phyloP scores from a whole-genome alignment of 64 coral and sea anemone genomes.

The Trachythela sp. region DNA sequence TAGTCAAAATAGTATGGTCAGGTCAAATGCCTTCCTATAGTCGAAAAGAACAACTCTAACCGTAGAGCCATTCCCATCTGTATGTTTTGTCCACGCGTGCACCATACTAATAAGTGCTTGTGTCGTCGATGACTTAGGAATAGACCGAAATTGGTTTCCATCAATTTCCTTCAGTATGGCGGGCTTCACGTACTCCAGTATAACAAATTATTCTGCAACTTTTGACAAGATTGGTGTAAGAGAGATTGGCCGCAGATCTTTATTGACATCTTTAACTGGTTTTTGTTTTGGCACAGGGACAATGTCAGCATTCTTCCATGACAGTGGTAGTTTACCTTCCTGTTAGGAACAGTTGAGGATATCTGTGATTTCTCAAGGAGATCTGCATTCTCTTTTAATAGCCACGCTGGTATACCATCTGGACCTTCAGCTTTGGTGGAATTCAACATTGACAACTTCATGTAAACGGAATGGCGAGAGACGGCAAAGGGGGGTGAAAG shows the following conservation, averaged over 20 bases:
- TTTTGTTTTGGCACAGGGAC: background rate
- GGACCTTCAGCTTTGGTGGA: background rate
- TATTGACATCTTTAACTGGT: background rate
- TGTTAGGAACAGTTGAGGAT: background rate
- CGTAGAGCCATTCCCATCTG: too few species aligned
- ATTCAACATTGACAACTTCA: background rate
- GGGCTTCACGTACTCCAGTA: too few species aligned
- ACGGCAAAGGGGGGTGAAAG: too few species aligned
- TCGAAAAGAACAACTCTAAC: too few species aligned
- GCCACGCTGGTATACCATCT: background rate
- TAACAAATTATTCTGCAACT: too few species aligned
- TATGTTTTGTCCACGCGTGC: too few species aligned
- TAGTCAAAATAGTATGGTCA: too few species aligned
- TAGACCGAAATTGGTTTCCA: too few species aligned
- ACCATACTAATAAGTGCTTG: too few species aligned
- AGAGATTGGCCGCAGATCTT: background rate
- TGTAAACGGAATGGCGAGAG: background rate
- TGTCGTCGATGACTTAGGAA: too few species aligned
- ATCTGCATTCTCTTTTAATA: background rate
- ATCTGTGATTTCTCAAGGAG: background rate
- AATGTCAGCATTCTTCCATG: background rate
- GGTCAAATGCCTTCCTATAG: too few species aligned
- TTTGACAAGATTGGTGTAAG: conserved; percentile 5
- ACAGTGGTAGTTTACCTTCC: background rate
- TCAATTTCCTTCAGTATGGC: too few species aligned